These are phyloP conservation scores for Orthosia cruda DNA, from an alignment of 2,888 invertebrate species.

Conservation along the genomic window DNA sequence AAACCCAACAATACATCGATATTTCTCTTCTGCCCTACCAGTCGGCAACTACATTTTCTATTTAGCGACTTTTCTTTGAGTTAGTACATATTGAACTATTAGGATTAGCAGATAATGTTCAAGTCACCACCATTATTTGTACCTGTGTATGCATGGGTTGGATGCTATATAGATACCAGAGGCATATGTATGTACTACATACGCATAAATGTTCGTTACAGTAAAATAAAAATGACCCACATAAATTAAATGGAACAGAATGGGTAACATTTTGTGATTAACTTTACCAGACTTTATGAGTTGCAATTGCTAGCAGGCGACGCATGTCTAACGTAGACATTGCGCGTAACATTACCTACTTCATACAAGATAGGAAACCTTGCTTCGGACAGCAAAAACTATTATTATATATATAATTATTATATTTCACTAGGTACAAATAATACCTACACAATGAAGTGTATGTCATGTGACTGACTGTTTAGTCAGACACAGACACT, in stretches of 20 bases:
- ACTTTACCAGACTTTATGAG: neutral
- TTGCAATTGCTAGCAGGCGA: neutral
- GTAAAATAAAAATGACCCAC: neutral
- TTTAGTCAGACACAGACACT: neutral
- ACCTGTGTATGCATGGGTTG: too few species aligned
- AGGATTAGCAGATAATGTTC: conserved; percentile 9
- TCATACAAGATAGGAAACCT: conserved; percentile 3
- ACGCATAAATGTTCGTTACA: neutral
- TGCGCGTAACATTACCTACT: neutral
- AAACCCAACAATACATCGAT: neutral
- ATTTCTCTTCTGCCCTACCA: neutral
- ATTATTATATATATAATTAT: neutral
- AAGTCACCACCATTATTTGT: neutral
- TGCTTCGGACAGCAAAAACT: neutral
- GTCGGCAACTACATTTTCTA: neutral
- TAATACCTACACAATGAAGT: neutral
- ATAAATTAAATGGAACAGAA: neutral
- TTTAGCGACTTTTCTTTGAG: neutral
- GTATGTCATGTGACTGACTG: neutral
- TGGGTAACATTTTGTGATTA: neutral
- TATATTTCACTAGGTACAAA: neutral
- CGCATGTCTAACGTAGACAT: conserved; percentile 14
- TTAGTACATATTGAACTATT: neutral
- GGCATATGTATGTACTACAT: neutral
- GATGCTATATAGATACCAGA: neutral